Evolutionary conservation across 2,797 vertebrate species (phyloP).

Genomic region (Mycteria americana): DNA sequence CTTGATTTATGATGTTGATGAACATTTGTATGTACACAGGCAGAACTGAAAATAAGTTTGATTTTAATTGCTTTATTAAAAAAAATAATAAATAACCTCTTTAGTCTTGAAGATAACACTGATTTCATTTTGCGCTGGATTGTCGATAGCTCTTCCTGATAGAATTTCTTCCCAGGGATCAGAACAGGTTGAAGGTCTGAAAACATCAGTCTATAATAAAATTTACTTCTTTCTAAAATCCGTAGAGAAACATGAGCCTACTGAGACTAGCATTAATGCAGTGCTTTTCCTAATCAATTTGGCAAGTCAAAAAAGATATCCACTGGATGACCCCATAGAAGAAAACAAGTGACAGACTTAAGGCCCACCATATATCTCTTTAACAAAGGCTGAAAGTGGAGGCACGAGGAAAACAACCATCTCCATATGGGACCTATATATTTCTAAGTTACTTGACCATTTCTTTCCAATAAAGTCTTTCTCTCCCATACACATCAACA

Average conservation of each 20-base stretch:
- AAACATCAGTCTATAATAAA: neutral
- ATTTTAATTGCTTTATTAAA: slow-evolving; percentile 5
- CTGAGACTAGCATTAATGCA: neutral
- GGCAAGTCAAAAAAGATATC: neutral
- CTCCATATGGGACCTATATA: neutral
- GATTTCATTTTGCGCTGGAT: neutral
- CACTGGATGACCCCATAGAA: neutral
- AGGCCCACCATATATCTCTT: neutral
- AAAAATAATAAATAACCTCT: neutral
- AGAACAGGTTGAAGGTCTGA: neutral
- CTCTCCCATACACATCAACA: neutral
- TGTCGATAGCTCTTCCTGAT: neutral
- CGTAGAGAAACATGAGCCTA: neutral
- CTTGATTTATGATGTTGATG: neutral
- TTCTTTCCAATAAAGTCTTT: neutral
- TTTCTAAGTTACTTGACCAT: neutral
- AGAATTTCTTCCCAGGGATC: neutral
- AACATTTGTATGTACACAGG: slow-evolving; percentile 2
- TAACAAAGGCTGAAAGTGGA: neutral
- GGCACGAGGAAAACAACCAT: neutral
- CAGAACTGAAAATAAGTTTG: slow-evolving; percentile 9
- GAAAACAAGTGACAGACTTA: neutral
- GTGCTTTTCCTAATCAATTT: neutral
- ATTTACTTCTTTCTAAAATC: neutral
- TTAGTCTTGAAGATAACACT: neutral